Evolutionary conservation across 2,797 vertebrate species (phyloP), one percentile per base, ranked within the genome.

Genomic region (Phoxinus dragarum): DNA sequence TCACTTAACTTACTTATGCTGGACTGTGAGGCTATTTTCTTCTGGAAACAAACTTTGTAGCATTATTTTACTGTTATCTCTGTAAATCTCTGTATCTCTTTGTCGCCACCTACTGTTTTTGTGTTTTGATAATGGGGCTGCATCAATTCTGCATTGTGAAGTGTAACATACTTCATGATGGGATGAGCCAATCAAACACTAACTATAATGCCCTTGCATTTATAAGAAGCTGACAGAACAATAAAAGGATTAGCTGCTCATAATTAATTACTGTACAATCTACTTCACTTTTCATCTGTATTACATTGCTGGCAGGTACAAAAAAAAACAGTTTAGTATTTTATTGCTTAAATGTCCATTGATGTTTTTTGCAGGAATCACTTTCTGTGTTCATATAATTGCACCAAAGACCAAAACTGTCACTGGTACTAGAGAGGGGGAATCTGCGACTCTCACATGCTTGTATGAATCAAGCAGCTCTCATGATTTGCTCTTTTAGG

Each of bases 251-350:
- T 44, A 23, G 4, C 44, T 42, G 5, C n/a, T 14, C 42, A 73
- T 42, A n/a, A 27, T 27, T 42, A 42, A 42, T n/a, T n/a, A 42
- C 64, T 36, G 31, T 21, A 38, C 69, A 44, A 16, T 52, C 14
- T n/a, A 38, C 56, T 64, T 31, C 23, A 31, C 38, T 61, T 42
- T 8, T 61, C n/a, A 11, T 34, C 72, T 34, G 44, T 74, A 47
- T 74, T 47, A 64, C 23, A 78, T 78, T 78, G 42, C 38, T 61
- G 75, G 14, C 54, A 75, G 44, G 47, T 75, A 75, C 47, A 75
- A 36, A 21, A 17, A 34, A 19, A 69, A 66, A 36, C 14, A 6
- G 19, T 23, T 69, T 11, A 5, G 68, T 2, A 21, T 71, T n/a
- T 71, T 23, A 23, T n/a, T 44, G 11, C 11, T 42, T 42, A 38